Percentiles rank a stretch among this genome's conserved stretches.
Evolutionary conservation across 1,140 invertebrate species (phyloP).

Genomic region (Heliconius melpomene): DNA sequence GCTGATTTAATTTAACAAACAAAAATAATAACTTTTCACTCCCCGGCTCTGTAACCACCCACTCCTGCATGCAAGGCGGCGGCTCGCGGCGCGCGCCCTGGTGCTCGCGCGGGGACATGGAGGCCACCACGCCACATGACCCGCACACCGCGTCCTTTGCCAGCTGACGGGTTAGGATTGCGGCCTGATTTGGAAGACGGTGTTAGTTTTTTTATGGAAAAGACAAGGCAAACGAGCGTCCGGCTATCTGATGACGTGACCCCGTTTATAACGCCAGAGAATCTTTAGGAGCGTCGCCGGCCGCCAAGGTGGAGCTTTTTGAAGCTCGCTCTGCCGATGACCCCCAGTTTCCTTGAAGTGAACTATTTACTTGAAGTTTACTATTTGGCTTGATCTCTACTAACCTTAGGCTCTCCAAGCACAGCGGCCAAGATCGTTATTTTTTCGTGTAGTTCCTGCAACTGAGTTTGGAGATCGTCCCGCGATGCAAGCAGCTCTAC

Average conservation of each 20-base stretch:
- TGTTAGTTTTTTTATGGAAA: too few species aligned
- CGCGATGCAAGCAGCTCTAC: slow-evolving; percentile 52
- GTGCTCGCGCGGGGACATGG: slow-evolving; percentile 45
- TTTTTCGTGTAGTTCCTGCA: slow-evolving; percentile 48
- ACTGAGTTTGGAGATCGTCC: slow-evolving; percentile 46
- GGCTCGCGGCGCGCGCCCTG: slow-evolving; percentile 39
- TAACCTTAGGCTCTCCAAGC: slow-evolving; percentile 64
- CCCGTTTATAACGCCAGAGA: too few species aligned
- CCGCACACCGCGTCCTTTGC: slow-evolving; percentile 51
- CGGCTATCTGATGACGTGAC: too few species aligned
- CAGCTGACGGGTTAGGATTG: slow-evolving; percentile 56
- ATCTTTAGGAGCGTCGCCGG: too few species aligned
- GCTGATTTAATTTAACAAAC: too few species aligned
- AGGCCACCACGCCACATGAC: slow-evolving; percentile 51
- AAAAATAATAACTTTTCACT: slow-evolving; percentile 17
- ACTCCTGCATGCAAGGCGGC: slow-evolving; percentile 42
- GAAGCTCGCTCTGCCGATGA: too few species aligned
- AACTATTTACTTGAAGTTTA: too few species aligned
- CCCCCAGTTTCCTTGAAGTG: too few species aligned
- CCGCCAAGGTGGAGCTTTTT: too few species aligned
- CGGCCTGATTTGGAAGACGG: slow-evolving; percentile 47
- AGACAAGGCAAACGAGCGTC: too few species aligned
- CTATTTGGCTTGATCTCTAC: too few species aligned
- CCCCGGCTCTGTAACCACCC: slow-evolving; percentile 10
- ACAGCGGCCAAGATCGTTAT: slow-evolving; percentile 44